These are phyloP conservation scores for Lepidotrigona ventralis DNA, from an alignment of 1,140 invertebrate genomes.

Conservation along the genomic window DNA sequence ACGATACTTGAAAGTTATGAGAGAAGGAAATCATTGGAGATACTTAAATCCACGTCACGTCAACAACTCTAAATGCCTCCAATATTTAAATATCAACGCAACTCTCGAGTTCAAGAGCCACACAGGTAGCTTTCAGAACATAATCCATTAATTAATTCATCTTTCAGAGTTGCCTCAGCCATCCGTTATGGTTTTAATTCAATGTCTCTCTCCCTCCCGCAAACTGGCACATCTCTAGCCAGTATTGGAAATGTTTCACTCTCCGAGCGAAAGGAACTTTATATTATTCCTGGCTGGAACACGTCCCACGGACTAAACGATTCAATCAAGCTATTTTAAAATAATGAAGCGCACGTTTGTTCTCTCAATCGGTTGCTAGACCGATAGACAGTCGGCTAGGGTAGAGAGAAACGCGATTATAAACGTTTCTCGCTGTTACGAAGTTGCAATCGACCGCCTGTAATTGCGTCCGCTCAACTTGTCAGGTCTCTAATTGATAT, in stretches of 20 bases:
- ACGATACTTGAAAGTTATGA: too few species aligned
- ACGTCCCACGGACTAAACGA: neutral
- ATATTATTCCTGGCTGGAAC: neutral
- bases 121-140: neutral
- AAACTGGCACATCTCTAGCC: neutral
- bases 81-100: too few species aligned
- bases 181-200: neutral
- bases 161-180: neutral
- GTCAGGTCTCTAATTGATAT: conserved; percentile 32
- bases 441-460: neutral
- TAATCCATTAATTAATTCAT: neutral
- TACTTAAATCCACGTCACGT: too few species aligned
- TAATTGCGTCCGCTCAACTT: conserved; percentile 4
- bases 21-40: too few species aligned
- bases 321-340: neutral
- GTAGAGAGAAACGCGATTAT: conserved; percentile 5
- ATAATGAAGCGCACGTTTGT: neutral
- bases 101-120: neutral
- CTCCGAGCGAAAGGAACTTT: neutral
- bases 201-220: neutral
- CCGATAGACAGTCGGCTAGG: neutral
- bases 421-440: neutral
- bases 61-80: neutral
- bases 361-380: neutral
- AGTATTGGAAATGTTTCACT: neutral